Base-by-base conservation (phyloP, 1,140 invertebrate genomes). In the Hydropsyche tenuis region DNA sequence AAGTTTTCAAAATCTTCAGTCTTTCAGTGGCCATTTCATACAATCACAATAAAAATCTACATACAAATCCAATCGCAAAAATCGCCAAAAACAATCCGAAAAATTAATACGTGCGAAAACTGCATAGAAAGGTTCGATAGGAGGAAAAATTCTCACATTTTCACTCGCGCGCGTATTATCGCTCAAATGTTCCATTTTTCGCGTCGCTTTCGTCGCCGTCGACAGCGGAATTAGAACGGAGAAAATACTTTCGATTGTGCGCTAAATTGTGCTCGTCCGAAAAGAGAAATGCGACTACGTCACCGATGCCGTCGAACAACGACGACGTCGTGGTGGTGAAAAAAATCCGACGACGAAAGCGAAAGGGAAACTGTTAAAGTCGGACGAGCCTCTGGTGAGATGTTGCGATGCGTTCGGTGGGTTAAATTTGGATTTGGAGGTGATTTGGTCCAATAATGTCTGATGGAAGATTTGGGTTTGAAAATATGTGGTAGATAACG, bases 171-270 rank as follows among this genome's bases (percentile, higher is more conserved):
- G 3, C 18, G 25, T 63, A 25, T 22, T 43, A 65, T 18, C 46
- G 7, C 56, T 60, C 56, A 12, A 25, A 60, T 60, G 56, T 60
- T 60, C 56, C 56, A 23, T 60, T 60, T 53, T 60, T 60, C 56
- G 20, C 9, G 56, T 27, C 22, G 56, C 22, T 60, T 60, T 12
- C 56, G 14, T 23, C 18, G 11, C 7, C n/a, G 51, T 53, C 18
- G 18, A 20, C 51, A 5, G 43, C 43, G 65, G 65, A 68, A 68
- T 68, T 68, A 51, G 65, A 68, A 68, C 65, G 65, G 65, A 68
- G 65, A 68, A 68, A 68, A 68, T 68, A 68, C 65, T 68, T 68
- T 68, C 65, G 65, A 68, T 68, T 68, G 65, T 68, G 65, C 65
- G 45, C 65, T 68, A 68, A 68, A 68, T 68, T 68, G 45, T 68